Percentiles rank a stretch among this genome's conserved stretches.
These are phyloP conservation scores for Rhabdophis nuchalis DNA, from an alignment of 2,797 vertebrate species.

Conservation along the genomic window DNA sequence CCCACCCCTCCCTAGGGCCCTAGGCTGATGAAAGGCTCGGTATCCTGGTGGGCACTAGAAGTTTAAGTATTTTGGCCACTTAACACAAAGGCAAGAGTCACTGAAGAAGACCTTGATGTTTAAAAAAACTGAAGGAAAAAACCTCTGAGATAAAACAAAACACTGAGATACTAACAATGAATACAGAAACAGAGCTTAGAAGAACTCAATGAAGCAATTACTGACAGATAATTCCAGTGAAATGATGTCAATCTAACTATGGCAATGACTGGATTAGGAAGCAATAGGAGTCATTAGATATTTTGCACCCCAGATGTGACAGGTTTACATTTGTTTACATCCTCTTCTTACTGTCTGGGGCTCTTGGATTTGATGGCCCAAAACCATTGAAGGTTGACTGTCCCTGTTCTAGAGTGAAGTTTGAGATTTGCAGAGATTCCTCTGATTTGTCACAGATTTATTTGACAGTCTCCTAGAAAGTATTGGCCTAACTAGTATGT, in stretches of 20 bases:
- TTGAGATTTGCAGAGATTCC: not conserved
- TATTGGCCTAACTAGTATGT: not conserved
- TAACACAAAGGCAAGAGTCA: not conserved
- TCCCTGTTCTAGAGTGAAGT: not conserved
- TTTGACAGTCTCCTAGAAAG: not conserved
- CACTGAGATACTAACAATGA: not conserved
- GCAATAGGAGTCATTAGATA: not conserved
- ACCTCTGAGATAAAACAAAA: not conserved
- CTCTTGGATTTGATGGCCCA: not conserved
- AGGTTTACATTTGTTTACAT: not conserved
- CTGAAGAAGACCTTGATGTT: not conserved
- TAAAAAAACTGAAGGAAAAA: not conserved
- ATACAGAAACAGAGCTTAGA: not conserved
- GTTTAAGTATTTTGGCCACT: not conserved
- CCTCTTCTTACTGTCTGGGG: not conserved
- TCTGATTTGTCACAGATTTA: not conserved
- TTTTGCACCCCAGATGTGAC: not conserved
- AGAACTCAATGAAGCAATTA: not conserved
- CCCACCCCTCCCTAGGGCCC: too few species aligned
- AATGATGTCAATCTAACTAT: not conserved
- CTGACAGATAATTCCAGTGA: not conserved
- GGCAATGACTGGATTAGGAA: not conserved
- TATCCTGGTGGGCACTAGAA: too few species aligned
- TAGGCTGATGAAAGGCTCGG: too few species aligned
- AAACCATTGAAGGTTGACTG: not conserved